Percentiles rank a stretch among this genome's conserved stretches.
Conservation (phyloP, 2,888 invertebrate species). For the Amphimallon solstitiale region DNA sequence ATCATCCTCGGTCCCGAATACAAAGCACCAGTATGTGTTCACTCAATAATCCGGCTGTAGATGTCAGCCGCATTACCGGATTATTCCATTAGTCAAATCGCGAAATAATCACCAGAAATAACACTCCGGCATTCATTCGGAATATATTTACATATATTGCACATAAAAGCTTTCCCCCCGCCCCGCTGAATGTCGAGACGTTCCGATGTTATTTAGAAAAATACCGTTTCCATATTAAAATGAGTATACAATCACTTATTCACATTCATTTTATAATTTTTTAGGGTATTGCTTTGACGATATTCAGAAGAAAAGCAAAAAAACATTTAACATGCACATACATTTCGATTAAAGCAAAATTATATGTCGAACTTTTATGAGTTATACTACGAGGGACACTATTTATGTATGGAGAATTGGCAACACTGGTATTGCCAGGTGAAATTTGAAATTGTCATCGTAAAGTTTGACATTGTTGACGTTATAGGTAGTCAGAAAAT, state of each 20-base stretch:
- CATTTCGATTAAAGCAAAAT: too few relatives aligned
- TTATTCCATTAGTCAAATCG: conserved; percentile 57
- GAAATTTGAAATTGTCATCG: too few relatives aligned
- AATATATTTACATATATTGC: conserved; percentile 51
- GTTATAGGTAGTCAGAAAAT: too few relatives aligned
- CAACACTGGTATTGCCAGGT: too few relatives aligned
- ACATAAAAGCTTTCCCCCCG: conserved; percentile 36
- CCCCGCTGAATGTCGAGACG: conserved; percentile 4
- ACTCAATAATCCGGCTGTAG: conserved; percentile 48
- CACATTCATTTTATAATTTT: too few relatives aligned
- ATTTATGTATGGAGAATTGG: too few relatives aligned
- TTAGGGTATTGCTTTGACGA: too few relatives aligned
- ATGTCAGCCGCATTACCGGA: conserved; percentile 53
- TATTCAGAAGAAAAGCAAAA: too few relatives aligned
- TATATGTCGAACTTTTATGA: too few relatives aligned
- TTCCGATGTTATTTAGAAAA: conserved; percentile 11
- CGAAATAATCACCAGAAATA: conserved; percentile 55
- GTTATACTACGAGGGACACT: too few relatives aligned
- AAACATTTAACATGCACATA: too few relatives aligned
- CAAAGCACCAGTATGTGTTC: conserved; percentile 32
- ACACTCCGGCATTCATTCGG: conserved; percentile 49
- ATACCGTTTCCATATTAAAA: background rate
- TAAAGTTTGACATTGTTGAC: too few relatives aligned
- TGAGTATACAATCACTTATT: background rate
- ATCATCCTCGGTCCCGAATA: conserved; percentile 33